Evolutionary conservation across 2,888 invertebrate species (phyloP), one percentile per base, ranked within the genome.

Genomic region (Epirrita christyi): DNA sequence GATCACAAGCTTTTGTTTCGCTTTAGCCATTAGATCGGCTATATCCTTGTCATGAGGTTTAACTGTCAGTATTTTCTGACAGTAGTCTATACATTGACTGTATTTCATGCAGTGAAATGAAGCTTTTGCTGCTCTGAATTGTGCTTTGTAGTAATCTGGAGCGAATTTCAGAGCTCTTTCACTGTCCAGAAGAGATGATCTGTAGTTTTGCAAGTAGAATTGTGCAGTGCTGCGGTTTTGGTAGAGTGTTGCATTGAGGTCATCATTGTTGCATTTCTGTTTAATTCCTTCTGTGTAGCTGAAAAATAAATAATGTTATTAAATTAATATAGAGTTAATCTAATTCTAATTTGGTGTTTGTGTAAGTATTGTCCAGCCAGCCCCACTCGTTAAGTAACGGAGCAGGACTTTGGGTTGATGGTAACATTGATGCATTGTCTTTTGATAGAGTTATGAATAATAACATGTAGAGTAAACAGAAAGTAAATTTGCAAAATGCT

Each of bases 181-280:
- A 63, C 97, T 96, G 81, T 99, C 99, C 60, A 89, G 92, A 11
- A 98, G 86, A 8, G 97, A 93, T 2, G 97, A 97, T 68, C 96
- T 91, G 82, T 94, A 96, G 81, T 97, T 97, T 83, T 97, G 94
- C 29, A 99, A 81, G 78, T 96, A 95, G 80, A 93, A 98, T 73
- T 99, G 96, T 0, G 97, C 94, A 0, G 98, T 98, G 1, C 98
- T 96, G 61, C 99, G 93, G 80, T 99, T 99, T 72, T 98, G 97
- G 74, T 97, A 96, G 10, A 99, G 92, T 58, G 95, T 95, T 6
- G 98, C 96, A 77, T 96, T 95, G 0, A 98, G 83, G 65, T 96
- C 94, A 0, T 86, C 75, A 63, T 93, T 88, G 66, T 96, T 93
- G 81, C 96, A 96, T 72, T 95, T 95, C 2, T 94, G 92, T 83